Evolutionary conservation across 2,797 vertebrate species (phyloP).

Genomic region (Lutjanus campechanus): DNA sequence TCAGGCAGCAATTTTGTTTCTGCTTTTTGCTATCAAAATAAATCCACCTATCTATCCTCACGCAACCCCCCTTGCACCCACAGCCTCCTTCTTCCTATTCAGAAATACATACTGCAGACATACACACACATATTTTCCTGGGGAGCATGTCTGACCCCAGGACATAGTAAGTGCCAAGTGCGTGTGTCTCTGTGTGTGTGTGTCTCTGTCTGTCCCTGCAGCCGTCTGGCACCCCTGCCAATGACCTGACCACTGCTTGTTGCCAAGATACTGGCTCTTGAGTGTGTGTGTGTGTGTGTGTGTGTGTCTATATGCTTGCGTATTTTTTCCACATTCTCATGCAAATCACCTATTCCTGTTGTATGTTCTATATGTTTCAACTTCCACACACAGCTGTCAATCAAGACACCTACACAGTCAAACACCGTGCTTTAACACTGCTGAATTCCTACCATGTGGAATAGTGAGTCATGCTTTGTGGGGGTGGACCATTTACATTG

Average conservation of each 20-base stretch:
- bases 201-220: slow-evolving; percentile 65
- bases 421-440: slow-evolving; percentile 18
- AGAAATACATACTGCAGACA: neutral
- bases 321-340: slow-evolving; percentile 19
- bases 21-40: neutral
- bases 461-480: slow-evolving; percentile 45
- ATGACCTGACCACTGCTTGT: slow-evolving; percentile 65
- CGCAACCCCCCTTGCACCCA: slow-evolving; percentile 8
- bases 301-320: slow-evolving; percentile 11
- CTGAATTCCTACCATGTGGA: slow-evolving; percentile 24
- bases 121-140: slow-evolving; percentile 5
- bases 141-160: slow-evolving; percentile 37
- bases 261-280: slow-evolving; percentile 70
- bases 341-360: slow-evolving; percentile 26
- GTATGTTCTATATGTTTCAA: slow-evolving; percentile 24
- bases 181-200: slow-evolving; percentile 30
- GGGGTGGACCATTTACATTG: slow-evolving; percentile 28
- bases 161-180: slow-evolving; percentile 31
- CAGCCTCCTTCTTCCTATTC: neutral
- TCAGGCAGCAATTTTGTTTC: neutral
- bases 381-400: slow-evolving; percentile 28
- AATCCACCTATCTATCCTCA: neutral
- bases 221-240: slow-evolving; percentile 74
- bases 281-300: slow-evolving; percentile 20
- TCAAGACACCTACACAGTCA: slow-evolving; percentile 50